phyloP scores from a whole-genome alignment of 1,140 invertebrate genomes.

The Choristoneura fumiferana region DNA sequence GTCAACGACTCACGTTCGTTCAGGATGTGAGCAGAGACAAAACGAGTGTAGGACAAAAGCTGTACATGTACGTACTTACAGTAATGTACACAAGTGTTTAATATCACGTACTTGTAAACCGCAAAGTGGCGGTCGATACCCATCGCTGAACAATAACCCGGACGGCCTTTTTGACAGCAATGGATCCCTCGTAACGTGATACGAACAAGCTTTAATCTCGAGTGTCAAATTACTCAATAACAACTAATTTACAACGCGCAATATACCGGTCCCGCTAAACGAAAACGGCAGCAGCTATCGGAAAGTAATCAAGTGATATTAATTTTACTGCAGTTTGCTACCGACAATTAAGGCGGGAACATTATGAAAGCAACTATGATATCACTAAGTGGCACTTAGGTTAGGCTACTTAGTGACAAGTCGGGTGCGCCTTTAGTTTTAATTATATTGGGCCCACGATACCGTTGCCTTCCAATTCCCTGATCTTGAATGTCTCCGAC shows the following conservation, averaged over 20 bases:
- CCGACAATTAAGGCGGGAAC: constrained; percentile 29
- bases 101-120: constrained; percentile 15
- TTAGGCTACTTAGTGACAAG: constrained; percentile 47
- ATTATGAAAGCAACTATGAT: constrained; percentile 28
- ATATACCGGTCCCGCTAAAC: background rate
- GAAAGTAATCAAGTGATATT: constrained; percentile 30
- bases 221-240: constrained; percentile 3
- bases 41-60: constrained; percentile 54
- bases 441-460: constrained; percentile 27
- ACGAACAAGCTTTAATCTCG: background rate
- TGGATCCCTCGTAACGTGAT: background rate
- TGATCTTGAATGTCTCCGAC: constrained; percentile 23
- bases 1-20: constrained; percentile 51
- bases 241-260: background rate
- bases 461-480: constrained; percentile 29
- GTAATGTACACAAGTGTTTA: constrained; percentile 6
- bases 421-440: constrained; percentile 37
- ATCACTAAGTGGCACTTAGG: constrained; percentile 51
- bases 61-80: constrained; percentile 20
- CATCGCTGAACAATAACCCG: constrained; percentile 11
- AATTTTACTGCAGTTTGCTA: constrained; percentile 39
- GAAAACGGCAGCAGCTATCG: constrained; percentile 2
- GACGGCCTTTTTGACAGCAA: constrained; percentile 7
- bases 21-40: constrained; percentile 73
- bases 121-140: constrained; percentile 8